Evolutionary conservation across 2,113 vertebrate genomes (phyloP).

Genomic region (Tragelaphus strepsiceros): DNA sequence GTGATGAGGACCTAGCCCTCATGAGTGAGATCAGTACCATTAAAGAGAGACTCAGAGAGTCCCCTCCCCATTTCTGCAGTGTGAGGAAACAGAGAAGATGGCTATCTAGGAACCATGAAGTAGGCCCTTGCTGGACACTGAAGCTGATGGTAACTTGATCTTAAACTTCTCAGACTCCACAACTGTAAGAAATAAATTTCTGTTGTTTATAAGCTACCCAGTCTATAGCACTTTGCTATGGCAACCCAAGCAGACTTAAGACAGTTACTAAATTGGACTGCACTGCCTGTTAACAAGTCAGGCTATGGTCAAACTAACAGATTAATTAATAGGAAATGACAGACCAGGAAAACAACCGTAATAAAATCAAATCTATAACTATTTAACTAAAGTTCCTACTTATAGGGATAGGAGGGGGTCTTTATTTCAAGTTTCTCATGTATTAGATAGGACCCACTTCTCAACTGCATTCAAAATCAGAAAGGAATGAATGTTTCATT

Average conservation of each 20-base stretch:
- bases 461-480: slow-evolving; percentile 27
- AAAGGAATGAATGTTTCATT: slow-evolving; percentile 41
- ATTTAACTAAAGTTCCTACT: slow-evolving; percentile 11
- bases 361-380: neutral
- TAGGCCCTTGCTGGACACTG: neutral
- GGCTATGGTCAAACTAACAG: neutral
- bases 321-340: slow-evolving; percentile 7
- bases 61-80: neutral
- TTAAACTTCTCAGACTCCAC: neutral
- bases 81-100: neutral
- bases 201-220: neutral
- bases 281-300: slow-evolving; percentile 17
- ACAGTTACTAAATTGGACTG: neutral
- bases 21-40: neutral
- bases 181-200: neutral
- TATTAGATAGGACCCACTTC: slow-evolving; percentile 34
- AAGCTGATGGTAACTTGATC: neutral
- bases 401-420: neutral
- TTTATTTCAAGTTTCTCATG: slow-evolving; percentile 23
- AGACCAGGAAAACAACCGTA: neutral
- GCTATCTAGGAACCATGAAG: neutral
- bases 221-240: neutral
- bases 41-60: neutral
- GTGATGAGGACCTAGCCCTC: neutral
- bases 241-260: neutral